Percentiles rank a stretch among this genome's conserved stretches.
Evolutionary conservation across 2,888 invertebrate species (phyloP).

Genomic region (Hypercompe scribonia): DNA sequence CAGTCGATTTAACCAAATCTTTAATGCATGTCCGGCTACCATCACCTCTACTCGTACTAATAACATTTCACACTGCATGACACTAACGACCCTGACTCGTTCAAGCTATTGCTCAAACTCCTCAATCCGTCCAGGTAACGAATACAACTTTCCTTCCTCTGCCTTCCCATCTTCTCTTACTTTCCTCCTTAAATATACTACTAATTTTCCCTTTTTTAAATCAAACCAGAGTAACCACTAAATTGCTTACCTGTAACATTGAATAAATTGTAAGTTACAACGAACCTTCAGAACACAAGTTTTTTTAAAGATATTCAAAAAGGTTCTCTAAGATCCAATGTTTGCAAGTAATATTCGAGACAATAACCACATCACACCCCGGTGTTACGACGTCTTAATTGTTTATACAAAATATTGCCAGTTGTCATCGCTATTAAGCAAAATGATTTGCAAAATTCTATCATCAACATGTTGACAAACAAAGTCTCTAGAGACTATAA

Average conservation of each 20-base stretch:
- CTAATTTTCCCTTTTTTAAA: no score
- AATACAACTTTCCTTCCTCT: no score
- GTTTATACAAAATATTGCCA: slow-evolving; percentile 34
- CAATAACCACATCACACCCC: slow-evolving; percentile 4
- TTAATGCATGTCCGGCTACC: no score
- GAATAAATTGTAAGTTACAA: neutral
- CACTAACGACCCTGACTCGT: no score
- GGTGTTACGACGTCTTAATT: slow-evolving; percentile 22
- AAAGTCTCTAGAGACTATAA: slow-evolving; percentile 33
- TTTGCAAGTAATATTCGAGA: neutral
- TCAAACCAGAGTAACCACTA: no score
- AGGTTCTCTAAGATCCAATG: neutral
- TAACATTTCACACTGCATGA: no score
- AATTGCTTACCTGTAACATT: neutral
- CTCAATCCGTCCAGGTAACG: no score
- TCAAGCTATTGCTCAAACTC: no score
- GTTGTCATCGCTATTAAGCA: slow-evolving; percentile 48
- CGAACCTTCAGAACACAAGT: neutral
- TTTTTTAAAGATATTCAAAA: neutral
- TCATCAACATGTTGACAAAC: slow-evolving; percentile 57
- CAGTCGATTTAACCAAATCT: no score
- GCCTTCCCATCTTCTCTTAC: no score
- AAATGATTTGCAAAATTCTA: slow-evolving; percentile 49
- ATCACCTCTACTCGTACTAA: no score
- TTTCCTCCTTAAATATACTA: no score